phyloP scores from a whole-genome alignment of 1,140 invertebrate genomes.

The Doryteuthis pealeii region DNA sequence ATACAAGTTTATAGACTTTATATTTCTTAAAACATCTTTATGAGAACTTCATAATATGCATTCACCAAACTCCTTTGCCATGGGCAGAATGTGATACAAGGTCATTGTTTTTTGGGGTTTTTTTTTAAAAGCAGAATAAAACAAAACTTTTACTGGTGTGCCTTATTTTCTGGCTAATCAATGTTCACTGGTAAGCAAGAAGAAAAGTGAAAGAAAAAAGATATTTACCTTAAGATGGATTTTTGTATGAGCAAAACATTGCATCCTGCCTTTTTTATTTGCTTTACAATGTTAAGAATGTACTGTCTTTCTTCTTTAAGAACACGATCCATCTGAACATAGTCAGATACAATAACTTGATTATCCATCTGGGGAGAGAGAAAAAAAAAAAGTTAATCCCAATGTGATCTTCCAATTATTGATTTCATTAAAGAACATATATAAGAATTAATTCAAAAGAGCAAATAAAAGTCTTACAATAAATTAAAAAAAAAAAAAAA shows the following conservation, averaged over 20 bases:
- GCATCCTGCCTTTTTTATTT: conserved; percentile 97
- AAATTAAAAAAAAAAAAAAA: not conserved
- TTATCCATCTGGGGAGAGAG: conserved; percentile 89
- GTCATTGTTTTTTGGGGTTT: no score
- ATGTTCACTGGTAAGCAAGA: no score
- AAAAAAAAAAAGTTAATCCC: conserved; percentile 1
- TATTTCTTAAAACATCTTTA: no score
- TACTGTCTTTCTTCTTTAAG: conserved; percentile 98
- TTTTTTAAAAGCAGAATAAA: no score
- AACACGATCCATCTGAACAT: conserved; percentile 98
- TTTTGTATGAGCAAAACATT: conserved; percentile 98
- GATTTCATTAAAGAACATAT: conserved; percentile 6
- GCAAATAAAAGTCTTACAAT: not conserved
- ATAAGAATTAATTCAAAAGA: not conserved
- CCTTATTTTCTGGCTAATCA: no score
- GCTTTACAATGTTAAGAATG: conserved; percentile 98
- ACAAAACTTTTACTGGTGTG: no score
- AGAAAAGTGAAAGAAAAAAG: not conserved
- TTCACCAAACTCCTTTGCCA: no score
- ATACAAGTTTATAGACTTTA: no score
- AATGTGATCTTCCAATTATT: not conserved
- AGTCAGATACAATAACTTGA: conserved; percentile 94
- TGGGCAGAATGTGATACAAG: no score
- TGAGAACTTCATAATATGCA: no score
- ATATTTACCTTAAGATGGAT: conserved; percentile 83